phyloP scores from a whole-genome alignment of 2,113 vertebrate genomes.

The Antechinus stuartii region DNA sequence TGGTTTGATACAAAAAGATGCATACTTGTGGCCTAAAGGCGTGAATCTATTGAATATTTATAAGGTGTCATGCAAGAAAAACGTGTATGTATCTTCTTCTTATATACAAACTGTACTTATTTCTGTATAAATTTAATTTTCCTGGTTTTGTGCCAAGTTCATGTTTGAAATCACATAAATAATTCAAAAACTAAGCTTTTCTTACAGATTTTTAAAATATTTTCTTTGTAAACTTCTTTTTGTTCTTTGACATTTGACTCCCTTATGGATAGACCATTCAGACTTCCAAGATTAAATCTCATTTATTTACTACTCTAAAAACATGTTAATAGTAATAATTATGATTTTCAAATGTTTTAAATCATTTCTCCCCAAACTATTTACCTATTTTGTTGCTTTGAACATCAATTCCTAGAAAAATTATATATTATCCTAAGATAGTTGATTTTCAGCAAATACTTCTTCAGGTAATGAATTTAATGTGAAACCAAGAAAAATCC shows the following conservation, averaged over 20 bases:
- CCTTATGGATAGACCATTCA: background rate
- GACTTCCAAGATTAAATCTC: background rate
- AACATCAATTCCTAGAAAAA: no score
- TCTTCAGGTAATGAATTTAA: background rate
- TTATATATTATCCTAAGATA: background rate
- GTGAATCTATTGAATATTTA: background rate
- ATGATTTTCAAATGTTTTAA: background rate
- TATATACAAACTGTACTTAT: background rate
- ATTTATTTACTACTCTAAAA: background rate
- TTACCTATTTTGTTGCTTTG: background rate
- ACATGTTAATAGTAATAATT: background rate
- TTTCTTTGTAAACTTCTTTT: background rate
- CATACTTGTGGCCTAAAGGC: background rate
- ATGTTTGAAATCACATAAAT: background rate
- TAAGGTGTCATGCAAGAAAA: conserved; percentile 27
- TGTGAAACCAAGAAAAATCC: background rate
- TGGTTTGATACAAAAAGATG: background rate
- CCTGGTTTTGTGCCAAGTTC: background rate
- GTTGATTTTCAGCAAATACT: background rate
- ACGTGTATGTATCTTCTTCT: background rate
- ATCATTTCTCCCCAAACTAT: background rate
- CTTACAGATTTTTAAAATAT: background rate
- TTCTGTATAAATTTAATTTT: background rate
- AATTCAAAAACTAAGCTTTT: background rate
- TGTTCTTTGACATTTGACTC: background rate